A percentile compares a stretch with the other conserved stretches of the same genome.
phyloP scores from a whole-genome alignment of 2,797 vertebrate genomes.

The Enteromius trimaculatus region DNA sequence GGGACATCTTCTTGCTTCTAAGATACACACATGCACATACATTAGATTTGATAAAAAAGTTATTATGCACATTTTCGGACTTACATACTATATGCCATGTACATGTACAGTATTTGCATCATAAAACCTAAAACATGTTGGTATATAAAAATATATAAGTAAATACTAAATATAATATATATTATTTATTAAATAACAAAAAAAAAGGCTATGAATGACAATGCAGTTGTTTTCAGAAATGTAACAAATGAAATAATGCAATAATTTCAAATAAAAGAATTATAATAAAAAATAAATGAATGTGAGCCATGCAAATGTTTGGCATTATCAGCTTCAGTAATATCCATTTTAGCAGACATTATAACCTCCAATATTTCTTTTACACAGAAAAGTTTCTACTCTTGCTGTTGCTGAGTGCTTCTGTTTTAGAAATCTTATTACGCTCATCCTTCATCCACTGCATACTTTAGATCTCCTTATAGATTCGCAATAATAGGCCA shows the following conservation, averaged over 20 bases:
- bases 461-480: constrained; percentile 11
- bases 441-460: not conserved
- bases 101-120: not conserved
- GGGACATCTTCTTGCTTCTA: not conserved
- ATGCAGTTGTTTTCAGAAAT: not conserved
- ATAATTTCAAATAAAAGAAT: not conserved
- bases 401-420: constrained; percentile 6
- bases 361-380: constrained; percentile 3
- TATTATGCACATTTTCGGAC: not conserved
- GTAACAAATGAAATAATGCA: not conserved
- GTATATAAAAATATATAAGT: not conserved
- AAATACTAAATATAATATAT: too few species aligned
- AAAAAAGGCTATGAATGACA: not conserved
- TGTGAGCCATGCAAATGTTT: not conserved
- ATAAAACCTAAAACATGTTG: not conserved
- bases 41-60: not conserved
- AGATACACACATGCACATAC: not conserved
- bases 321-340: not conserved
- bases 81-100: not conserved
- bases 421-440: constrained; percentile 12
- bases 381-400: not conserved
- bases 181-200: not conserved
- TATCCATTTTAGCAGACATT: not conserved
- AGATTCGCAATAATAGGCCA: not conserved
- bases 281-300: not conserved